Base-by-base conservation (phyloP, 2,888 invertebrate genomes). In the Eupeodes luniger region DNA sequence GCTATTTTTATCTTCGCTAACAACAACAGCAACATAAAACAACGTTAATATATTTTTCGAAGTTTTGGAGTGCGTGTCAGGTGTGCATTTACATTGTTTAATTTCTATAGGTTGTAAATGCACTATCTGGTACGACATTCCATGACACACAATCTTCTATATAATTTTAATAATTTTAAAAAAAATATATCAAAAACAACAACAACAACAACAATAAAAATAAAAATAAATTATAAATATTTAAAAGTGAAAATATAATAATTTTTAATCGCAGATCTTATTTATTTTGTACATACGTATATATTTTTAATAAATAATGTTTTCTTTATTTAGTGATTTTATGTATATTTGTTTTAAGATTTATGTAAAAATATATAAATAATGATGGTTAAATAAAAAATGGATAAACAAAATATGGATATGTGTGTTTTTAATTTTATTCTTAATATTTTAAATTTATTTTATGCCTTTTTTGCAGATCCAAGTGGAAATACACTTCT, bases 111-210 rank as follows among this genome's bases (percentile, higher is more conserved):
- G 95, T 96, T 98, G 98, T 98, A 98, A 98, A 98, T 98, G 98
- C 98, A 98, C 98, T 98, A 98, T 98, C 98, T 98, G 98, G 98
- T 98, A 98, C 98, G 98, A 97, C 98, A 98, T 96, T 96, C 97
- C 96, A 95, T 95, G 94, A 95, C 94, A 95, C 94, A 93, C 94
- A 94, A 91, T 94, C 94, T 92, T 90, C 92, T 90, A 90, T 90
- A 27, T 67, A 34, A 16, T 64, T 19, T 47, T 19, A 89, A 80
- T 27, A 27, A 19, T 19, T 27, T 27, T 1, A 27, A 27, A 2
- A 10, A 49, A 49, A 53, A 55, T 64, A 75, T 59, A 85, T 79
- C 53, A 16, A 66, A 57, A 76, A 75, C 69, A 82, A 82, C 77
- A 85, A 81, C 69, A 72, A 80, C 49, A 77, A 64, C 19, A 64